These are phyloP conservation scores for Drosophila baimaii DNA, from an alignment of 1,140 invertebrate genomes.

Conservation along the genomic window DNA sequence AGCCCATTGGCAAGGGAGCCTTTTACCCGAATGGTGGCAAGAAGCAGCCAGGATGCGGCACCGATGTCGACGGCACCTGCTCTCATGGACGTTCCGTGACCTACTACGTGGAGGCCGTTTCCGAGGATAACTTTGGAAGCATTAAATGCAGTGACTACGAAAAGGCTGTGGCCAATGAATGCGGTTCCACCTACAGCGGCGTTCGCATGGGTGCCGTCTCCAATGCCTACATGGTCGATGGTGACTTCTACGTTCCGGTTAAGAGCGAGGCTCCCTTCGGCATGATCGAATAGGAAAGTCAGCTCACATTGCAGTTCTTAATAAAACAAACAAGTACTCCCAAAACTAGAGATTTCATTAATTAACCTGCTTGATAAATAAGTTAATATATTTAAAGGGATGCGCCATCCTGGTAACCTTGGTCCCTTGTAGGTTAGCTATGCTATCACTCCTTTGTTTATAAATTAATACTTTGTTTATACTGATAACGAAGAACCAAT, in stretches of 20 bases:
- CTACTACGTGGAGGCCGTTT: slow-evolving; percentile 86
- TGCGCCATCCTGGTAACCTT: neutral
- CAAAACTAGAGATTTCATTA: too few species aligned
- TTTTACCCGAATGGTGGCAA: slow-evolving; percentile 86
- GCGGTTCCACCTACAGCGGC: slow-evolving; percentile 66
- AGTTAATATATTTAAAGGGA: neutral
- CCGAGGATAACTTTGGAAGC: slow-evolving; percentile 57
- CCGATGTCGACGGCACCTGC: slow-evolving; percentile 78
- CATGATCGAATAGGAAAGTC: slow-evolving; percentile 70
- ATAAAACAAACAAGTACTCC: neutral
- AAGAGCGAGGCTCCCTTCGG: slow-evolving; percentile 79
- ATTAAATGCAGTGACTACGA: slow-evolving; percentile 63
- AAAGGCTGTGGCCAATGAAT: slow-evolving; percentile 60
- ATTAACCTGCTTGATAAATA: neutral
- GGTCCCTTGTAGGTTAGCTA: too few species aligned
- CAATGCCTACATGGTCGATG: slow-evolving; percentile 75
- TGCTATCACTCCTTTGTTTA: neutral
- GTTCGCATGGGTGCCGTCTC: slow-evolving; percentile 83
- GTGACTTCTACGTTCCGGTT: slow-evolving; percentile 68
- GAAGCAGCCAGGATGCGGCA: slow-evolving; percentile 86
- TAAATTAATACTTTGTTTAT: neutral
- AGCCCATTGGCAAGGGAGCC: slow-evolving; percentile 84
- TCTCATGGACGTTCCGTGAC: slow-evolving; percentile 85
- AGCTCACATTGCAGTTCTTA: too few species aligned
- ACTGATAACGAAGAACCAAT: neutral